Evolutionary conservation across 2,113 vertebrate genomes (phyloP).

Genomic region (Sinocyclocheilus anshuiensis): DNA sequence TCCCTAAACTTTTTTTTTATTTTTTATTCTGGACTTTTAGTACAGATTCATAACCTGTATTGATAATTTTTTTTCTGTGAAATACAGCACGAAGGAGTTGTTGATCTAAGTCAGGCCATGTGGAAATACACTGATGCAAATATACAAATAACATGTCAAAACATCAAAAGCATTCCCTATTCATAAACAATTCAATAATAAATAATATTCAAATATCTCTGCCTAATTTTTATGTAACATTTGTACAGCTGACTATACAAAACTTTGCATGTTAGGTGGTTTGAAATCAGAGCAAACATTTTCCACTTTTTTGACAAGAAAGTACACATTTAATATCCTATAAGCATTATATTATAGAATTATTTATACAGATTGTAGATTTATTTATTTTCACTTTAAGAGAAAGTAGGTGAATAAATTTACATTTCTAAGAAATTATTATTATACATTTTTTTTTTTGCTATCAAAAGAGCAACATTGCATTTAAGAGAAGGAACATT

Average conservation of each 20-base stretch:
- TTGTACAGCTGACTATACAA: not conserved
- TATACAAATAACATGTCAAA: conserved; percentile 29
- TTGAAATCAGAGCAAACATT: not conserved
- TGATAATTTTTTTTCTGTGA: not conserved
- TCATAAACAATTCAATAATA: conserved; percentile 55
- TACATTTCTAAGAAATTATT: too few relatives aligned
- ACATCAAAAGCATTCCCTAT: conserved; percentile 40
- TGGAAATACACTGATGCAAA: conserved; percentile 50
- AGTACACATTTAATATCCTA: too few relatives aligned
- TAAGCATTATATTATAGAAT: not conserved
- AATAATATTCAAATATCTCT: conserved; percentile 53
- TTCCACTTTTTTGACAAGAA: too few relatives aligned
- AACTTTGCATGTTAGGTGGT: not conserved
- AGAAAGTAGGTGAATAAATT: not conserved
- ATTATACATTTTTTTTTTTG: too few relatives aligned
- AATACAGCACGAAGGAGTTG: not conserved
- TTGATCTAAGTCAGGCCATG: conserved; percentile 45
- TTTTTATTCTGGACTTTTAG: not conserved
- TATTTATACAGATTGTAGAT: not conserved
- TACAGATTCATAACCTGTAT: not conserved
- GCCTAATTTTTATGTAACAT: conserved; percentile 35
- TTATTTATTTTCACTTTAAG: not conserved
- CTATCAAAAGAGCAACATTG: too few relatives aligned
- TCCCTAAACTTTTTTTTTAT: not conserved
- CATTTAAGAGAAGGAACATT: not conserved